Percentiles rank a stretch among this genome's conserved stretches.
Conservation (phyloP, 2,113 vertebrate genomes). For the Arvicanthis niloticus region DNA sequence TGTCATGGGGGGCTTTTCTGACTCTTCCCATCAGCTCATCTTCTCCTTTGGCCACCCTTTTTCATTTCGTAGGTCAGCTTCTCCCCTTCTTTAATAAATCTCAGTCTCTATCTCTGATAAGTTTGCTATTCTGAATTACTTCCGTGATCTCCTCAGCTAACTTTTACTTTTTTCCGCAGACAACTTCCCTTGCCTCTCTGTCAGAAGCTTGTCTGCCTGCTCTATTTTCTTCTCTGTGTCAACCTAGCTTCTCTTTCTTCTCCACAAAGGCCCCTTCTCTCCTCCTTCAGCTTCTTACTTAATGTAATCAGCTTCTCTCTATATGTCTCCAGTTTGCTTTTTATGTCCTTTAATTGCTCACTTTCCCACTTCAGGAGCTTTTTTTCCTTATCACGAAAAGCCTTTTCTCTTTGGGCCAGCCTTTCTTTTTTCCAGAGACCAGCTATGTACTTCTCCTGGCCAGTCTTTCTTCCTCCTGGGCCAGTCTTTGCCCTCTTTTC, state of each 20-base stretch:
- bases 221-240: not conserved
- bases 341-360: not conserved
- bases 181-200: slow-evolving; percentile 44
- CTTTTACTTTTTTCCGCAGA: slow-evolving; percentile 62
- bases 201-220: not conserved
- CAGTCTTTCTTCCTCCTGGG: not conserved
- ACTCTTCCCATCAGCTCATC: not conserved
- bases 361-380: not conserved
- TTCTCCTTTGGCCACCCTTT: slow-evolving; percentile 61
- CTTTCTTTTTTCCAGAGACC: not conserved
- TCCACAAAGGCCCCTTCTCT: not conserved
- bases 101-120: slow-evolving; percentile 27
- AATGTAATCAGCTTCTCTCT: not conserved
- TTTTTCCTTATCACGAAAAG: not conserved
- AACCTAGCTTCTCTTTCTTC: slow-evolving; percentile 28
- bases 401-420: not conserved
- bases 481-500: not conserved
- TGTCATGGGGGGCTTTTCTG: not conserved
- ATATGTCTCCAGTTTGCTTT: not conserved
- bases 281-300: not conserved
- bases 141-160: not conserved
- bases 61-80: slow-evolving; percentile 7
- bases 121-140: not conserved
- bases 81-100: not conserved
- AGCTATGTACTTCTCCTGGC: slow-evolving; percentile 17